Conservation (phyloP, 1,140 invertebrate genomes). For the Cydia fagiglandana region DNA sequence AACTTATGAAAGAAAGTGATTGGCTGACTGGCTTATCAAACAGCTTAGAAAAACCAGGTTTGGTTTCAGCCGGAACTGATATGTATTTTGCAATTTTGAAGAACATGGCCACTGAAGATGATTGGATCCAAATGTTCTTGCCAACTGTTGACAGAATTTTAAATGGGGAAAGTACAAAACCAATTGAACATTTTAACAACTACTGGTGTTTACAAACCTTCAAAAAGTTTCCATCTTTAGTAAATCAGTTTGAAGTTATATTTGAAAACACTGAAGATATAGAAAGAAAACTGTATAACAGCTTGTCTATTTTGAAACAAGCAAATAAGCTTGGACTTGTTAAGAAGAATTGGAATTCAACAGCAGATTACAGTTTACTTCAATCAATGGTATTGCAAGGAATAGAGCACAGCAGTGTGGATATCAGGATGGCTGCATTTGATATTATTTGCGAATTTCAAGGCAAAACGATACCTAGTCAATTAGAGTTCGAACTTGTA, state of each 20-base stretch:
- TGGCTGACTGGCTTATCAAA: constrained; percentile 64
- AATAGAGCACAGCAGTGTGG: constrained; percentile 52
- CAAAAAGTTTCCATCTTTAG: constrained; percentile 64
- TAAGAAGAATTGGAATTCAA: constrained; percentile 44
- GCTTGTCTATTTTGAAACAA: constrained; percentile 62
- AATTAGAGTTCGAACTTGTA: constrained; percentile 55
- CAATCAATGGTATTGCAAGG: constrained; percentile 43
- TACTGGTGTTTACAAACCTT: constrained; percentile 72
- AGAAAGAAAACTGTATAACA: constrained; percentile 54
- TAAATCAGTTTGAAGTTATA: constrained; percentile 47
- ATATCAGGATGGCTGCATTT: constrained; percentile 65
- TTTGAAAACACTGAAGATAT: constrained; percentile 41
- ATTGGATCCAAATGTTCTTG: constrained; percentile 64
- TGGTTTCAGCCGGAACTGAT: constrained; percentile 73
- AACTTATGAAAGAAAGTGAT: constrained; percentile 41
- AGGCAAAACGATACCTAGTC: constrained; percentile 49
- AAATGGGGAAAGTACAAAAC: constrained; percentile 43
- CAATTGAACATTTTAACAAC: constrained; percentile 69
- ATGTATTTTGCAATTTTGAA: constrained; percentile 72
- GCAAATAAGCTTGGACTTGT: constrained; percentile 62
- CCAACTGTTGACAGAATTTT: constrained; percentile 50
- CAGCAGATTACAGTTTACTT: constrained; percentile 33
- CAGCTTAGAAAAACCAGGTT: constrained; percentile 66
- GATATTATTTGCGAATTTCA: constrained; percentile 64
- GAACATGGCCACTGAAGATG: constrained; percentile 51